Evolutionary conservation across 2,113 vertebrate species (phyloP).

Genomic region (Pholis gunnellus): DNA sequence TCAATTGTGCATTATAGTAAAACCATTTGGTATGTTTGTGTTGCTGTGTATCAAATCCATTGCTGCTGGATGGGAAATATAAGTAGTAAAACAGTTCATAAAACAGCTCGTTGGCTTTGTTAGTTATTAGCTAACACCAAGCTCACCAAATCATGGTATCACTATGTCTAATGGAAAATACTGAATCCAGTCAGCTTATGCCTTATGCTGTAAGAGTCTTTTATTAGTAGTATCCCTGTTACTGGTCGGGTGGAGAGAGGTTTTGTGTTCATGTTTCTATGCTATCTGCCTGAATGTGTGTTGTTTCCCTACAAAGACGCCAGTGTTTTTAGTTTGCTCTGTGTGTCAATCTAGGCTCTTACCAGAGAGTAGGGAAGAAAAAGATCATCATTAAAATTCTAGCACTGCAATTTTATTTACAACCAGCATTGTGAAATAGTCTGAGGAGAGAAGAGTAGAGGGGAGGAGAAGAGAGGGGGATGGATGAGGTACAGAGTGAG

Average conservation of each 20-base stretch:
- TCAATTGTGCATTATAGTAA: not conserved
- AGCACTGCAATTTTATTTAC: constrained; percentile 67
- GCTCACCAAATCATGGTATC: not conserved
- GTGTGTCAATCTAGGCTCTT: constrained; percentile 40
- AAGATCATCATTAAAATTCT: constrained; percentile 68
- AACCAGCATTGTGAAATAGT: constrained; percentile 49
- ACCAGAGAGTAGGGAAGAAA: constrained; percentile 44
- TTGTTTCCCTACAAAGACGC: constrained; percentile 36
- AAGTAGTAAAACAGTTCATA: not conserved
- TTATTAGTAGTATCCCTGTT: not conserved
- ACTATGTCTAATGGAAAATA: not conserved
- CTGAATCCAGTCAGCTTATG: not conserved
- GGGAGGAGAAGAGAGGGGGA: constrained; percentile 51
- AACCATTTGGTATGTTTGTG: not conserved
- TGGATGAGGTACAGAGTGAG: constrained; percentile 40
- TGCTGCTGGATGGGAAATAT: not conserved
- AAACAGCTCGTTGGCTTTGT: not conserved
- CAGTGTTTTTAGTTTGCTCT: not conserved
- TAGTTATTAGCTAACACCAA: not conserved
- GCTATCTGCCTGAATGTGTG: constrained; percentile 9
- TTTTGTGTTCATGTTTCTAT: not conserved
- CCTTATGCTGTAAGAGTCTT: not conserved
- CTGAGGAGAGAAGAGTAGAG: constrained; percentile 26
- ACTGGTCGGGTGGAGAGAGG: not conserved
- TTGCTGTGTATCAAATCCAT: not conserved